A percentile compares a stretch with the other conserved stretches of the same genome.
Conservation (phyloP, 1,140 invertebrate species). For the Maconellicoccus hirsutus region DNA sequence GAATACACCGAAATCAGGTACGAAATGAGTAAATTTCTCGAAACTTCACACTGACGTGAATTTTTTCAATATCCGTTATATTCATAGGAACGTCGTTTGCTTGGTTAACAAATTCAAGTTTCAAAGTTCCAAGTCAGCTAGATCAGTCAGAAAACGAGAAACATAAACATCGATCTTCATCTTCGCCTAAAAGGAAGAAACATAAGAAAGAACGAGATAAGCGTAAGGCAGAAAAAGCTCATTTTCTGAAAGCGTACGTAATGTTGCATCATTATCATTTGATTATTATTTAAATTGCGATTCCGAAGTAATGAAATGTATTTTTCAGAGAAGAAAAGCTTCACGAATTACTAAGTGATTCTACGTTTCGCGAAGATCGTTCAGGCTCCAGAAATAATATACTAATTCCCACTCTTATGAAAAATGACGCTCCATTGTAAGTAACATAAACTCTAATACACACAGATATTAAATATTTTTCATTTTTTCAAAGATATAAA, state of each 20-base stretch:
- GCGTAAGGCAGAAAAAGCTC: neutral
- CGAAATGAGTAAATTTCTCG: too few species aligned
- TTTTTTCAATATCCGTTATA: too few species aligned
- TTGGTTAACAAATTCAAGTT: neutral
- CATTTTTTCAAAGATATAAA: slow-evolving; percentile 3
- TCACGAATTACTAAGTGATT: neutral
- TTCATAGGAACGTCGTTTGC: neutral
- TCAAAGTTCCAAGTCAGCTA: neutral
- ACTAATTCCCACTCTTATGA: slow-evolving; percentile 9
- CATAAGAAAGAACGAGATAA: neutral
- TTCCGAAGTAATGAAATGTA: neutral
- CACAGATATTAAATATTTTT: too few species aligned
- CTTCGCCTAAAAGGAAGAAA: neutral
- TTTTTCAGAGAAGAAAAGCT: neutral
- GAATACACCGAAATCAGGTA: too few species aligned
- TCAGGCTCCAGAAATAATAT: neutral
- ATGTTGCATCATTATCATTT: neutral
- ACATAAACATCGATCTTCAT: neutral
- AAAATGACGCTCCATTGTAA: neutral
- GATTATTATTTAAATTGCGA: neutral
- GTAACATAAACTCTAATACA: neutral
- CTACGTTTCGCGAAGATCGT: neutral
- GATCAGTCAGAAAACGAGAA: neutral
- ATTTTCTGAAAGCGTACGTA: neutral
- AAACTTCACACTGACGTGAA: too few species aligned